phyloP scores from a whole-genome alignment of 2,797 vertebrate genomes.

The Staurois parvus region DNA sequence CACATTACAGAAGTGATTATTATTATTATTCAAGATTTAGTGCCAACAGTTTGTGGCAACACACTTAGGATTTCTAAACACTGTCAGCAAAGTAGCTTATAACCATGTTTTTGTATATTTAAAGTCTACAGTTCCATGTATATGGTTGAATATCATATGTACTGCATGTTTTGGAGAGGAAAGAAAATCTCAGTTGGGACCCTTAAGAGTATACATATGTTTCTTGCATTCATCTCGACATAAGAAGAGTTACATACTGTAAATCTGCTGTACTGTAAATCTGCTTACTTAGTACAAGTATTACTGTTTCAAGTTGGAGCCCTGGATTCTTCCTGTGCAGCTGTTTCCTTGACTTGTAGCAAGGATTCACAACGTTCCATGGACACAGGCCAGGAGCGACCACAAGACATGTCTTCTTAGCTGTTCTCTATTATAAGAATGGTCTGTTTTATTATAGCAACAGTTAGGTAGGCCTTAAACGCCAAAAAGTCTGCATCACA shows the following conservation, averaged over 20 bases:
- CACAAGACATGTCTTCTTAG: neutral
- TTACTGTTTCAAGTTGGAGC: neutral
- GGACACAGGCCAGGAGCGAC: neutral
- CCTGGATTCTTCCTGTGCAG: neutral
- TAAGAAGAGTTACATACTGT: conserved; percentile 21
- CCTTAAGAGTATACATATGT: neutral
- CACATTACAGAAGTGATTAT: neutral
- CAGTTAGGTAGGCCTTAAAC: neutral
- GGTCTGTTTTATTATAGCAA: neutral
- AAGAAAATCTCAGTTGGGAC: neutral
- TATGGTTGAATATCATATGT: neutral
- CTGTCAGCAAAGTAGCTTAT: no score
- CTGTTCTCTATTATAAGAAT: neutral
- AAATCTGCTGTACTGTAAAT: neutral
- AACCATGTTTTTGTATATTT: neutral
- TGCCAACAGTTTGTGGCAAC: no score
- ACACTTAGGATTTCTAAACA: no score
- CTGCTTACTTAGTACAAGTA: neutral
- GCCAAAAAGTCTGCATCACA: neutral
- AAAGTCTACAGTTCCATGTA: neutral
- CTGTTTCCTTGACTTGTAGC: conserved; percentile 25
- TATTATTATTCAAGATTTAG: no score
- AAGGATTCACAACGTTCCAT: neutral
- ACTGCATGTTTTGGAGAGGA: neutral
- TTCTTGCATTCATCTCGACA: conserved; percentile 7